These are phyloP conservation scores for Ectropis crepuscularia DNA, from an alignment of 2,888 invertebrate genomes.

Conservation along the genomic window DNA sequence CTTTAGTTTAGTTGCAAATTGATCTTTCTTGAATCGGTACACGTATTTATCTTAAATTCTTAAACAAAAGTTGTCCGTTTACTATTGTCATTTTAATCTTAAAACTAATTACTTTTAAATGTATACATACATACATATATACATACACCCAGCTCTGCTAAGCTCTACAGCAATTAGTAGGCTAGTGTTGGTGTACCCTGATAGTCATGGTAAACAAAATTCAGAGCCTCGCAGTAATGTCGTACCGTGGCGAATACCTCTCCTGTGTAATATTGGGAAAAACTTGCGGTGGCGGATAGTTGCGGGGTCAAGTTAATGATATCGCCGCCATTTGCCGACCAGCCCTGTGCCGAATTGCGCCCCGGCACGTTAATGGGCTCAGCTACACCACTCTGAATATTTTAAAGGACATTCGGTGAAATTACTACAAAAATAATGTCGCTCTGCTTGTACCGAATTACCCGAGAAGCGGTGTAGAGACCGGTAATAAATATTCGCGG, in stretches of 20 bases:
- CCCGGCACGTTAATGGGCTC: slow-evolving; percentile 81
- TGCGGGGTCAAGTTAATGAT: slow-evolving; percentile 83
- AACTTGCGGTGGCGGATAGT: slow-evolving; percentile 78
- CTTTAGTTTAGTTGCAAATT: too few relatives aligned
- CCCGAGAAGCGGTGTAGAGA: slow-evolving; percentile 81
- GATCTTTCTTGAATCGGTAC: too few relatives aligned
- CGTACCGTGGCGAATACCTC: slow-evolving; percentile 66
- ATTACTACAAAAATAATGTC: slow-evolving; percentile 85
- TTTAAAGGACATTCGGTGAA: slow-evolving; percentile 84
- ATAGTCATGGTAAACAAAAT: slow-evolving; percentile 56
- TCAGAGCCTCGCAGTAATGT: slow-evolving; percentile 51
- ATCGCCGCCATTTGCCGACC: slow-evolving; percentile 82
- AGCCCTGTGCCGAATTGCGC: slow-evolving; percentile 78
- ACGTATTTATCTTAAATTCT: too few relatives aligned
- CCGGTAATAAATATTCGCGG: slow-evolving; percentile 79
- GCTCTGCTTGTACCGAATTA: slow-evolving; percentile 82
- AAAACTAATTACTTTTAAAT: too few relatives aligned
- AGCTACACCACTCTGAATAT: slow-evolving; percentile 82
- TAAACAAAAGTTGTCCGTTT: too few relatives aligned
- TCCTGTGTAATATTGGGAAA: slow-evolving; percentile 80
- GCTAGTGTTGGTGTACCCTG: slow-evolving; percentile 28
- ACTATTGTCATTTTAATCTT: too few relatives aligned
- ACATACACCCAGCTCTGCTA: too few relatives aligned
- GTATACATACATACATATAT: too few relatives aligned
- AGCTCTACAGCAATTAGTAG: background rate